Base-by-base conservation (phyloP, 2,888 invertebrate genomes). In the Sceliomorpha sp. region DNA sequence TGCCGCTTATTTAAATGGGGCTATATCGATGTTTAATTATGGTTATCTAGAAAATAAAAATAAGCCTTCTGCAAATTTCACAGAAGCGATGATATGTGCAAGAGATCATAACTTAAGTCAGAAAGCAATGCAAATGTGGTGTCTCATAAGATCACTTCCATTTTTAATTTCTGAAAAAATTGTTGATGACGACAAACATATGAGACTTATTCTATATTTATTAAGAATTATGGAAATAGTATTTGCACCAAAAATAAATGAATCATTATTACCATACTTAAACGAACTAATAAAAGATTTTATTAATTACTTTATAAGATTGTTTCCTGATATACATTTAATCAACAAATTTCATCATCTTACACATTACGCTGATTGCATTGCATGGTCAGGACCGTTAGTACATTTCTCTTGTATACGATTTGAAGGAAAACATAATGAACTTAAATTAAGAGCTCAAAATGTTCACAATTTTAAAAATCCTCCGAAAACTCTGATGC, bases 301-400 rank as follows among this genome's bases (percentile, higher is more conserved):
- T 13, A 34, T 42, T 8, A 27, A 4, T 6, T 27, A 15, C 10
- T 74, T 74, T 27, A 29, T n/a, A n/a, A 40, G 8, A 47, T 42
- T 74, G n/a, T 73, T 70, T 51, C 72, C 73, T 9, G 45, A 68
- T 29, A 44, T 70, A n/a, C 13, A 72, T 27, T 36, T 51, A 6
- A 72, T 76, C 13, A 77, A 74, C 51, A 76, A 77, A 50, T 53
- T 74, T 27, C 74, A 75, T 47, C 72, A 77, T 44, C 1, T 70
- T 5, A 31, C 17, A 2, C 72, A 75, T 14, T 72, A 70, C 40
- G 24, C 55, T 5, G 66, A 74, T 2, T 72, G 70, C 15, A 75
- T 75, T 12, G 6, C 7, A 10, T 70, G 59, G 67, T 37, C 56
- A 5, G 75, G 76, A 3, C 71, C 75, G 4, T 31, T 72, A 8